phyloP scores from a whole-genome alignment of 2,888 invertebrate genomes.

The Poecilobothrus nobilitatus region DNA sequence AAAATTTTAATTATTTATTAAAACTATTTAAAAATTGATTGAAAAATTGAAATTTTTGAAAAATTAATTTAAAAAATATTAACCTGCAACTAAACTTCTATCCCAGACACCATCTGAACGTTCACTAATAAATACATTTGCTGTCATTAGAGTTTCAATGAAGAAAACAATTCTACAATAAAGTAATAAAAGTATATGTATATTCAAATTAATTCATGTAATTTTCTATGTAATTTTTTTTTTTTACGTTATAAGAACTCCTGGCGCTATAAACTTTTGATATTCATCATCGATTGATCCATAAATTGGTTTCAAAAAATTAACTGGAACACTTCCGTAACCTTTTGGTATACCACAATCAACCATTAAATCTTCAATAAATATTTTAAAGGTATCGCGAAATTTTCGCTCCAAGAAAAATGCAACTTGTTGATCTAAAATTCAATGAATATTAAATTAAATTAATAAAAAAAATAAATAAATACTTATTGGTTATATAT shows the following conservation, averaged over 20 bases:
- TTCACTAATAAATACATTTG: constrained; percentile 71
- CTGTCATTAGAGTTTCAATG: constrained; percentile 73
- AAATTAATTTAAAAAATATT: constrained; percentile 26
- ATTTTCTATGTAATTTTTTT: not conserved
- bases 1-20: not conserved
- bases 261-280: constrained; percentile 75
- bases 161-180: constrained; percentile 69
- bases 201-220: not conserved
- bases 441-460: not conserved
- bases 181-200: constrained; percentile 10
- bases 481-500: constrained; percentile 21
- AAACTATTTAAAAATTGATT: no score
- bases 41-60: constrained; percentile 31
- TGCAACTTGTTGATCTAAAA: constrained; percentile 75
- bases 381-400: constrained; percentile 57
- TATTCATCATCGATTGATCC: constrained; percentile 61
- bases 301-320: constrained; percentile 62
- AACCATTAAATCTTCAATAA: constrained; percentile 53
- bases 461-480: constrained; percentile 22
- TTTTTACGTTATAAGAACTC: constrained; percentile 70
- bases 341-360: constrained; percentile 56
- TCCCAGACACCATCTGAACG: constrained; percentile 80
- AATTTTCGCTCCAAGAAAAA: constrained; percentile 62
- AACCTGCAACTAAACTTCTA: constrained; percentile 68
- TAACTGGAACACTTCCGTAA: constrained; percentile 53